These are phyloP conservation scores for Meloe dianella DNA, from an alignment of 2,888 invertebrate genomes.

Conservation along the genomic window DNA sequence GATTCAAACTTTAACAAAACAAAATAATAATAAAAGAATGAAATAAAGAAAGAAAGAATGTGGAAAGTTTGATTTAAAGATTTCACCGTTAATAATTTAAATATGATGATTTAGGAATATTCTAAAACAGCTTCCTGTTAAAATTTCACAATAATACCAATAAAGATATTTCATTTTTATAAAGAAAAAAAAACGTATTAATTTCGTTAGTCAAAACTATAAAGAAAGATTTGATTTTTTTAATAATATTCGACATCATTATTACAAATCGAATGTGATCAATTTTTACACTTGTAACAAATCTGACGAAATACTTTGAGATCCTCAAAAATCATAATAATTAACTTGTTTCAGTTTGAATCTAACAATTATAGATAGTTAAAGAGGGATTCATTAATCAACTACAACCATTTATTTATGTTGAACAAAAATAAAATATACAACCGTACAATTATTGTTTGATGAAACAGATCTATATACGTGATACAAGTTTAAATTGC, in stretches of 20 bases:
- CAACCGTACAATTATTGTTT: slow-evolving; percentile 13
- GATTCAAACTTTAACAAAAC: not conserved
- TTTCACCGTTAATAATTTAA: slow-evolving; percentile 8
- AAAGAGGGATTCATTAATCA: slow-evolving; percentile 16
- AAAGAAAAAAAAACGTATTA: too few relatives aligned
- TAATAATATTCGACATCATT: not conserved
- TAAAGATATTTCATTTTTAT: not conserved
- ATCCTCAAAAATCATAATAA: not conserved
- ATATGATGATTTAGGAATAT: slow-evolving; percentile 8
- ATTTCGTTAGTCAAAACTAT: not conserved
- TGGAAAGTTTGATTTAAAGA: slow-evolving; percentile 4
- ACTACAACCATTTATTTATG: slow-evolving; percentile 15
- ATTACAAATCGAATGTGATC: not conserved
- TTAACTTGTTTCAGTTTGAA: not conserved
- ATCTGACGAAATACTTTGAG: not conserved
- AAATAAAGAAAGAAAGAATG: not conserved
- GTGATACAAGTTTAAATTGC: slow-evolving; percentile 18
- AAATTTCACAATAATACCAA: not conserved
- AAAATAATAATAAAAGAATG: not conserved
- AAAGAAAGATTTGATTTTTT: not conserved
- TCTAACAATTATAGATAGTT: slow-evolving; percentile 10
- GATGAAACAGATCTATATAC: slow-evolving; percentile 14
- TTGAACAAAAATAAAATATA: slow-evolving; percentile 6
- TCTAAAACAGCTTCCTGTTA: not conserved
- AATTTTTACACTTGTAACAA: not conserved